Conservation (phyloP, 2,797 vertebrate genomes). For the Gallinago stenura region DNA sequence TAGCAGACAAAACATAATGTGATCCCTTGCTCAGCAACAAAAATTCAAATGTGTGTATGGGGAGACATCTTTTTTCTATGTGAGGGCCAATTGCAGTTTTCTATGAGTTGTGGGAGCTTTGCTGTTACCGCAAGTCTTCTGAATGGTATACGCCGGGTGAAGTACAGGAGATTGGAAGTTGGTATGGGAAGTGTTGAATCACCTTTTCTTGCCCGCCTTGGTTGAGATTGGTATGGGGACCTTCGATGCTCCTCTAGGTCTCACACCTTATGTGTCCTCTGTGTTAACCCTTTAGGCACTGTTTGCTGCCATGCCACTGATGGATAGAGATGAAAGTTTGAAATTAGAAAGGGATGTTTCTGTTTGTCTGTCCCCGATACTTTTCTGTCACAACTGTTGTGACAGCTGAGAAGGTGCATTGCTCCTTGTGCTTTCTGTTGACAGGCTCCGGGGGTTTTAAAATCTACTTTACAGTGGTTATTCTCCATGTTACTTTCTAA, state of each 20-base stretch:
- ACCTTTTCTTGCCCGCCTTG: neutral
- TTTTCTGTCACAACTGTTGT: no score
- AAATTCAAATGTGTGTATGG: neutral
- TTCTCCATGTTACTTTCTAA: neutral
- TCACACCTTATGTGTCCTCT: rapidly evolving
- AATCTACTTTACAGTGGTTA: neutral
- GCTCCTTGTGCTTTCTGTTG: neutral
- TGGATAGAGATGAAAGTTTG: neutral
- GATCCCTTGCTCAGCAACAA: neutral
- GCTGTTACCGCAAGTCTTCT: neutral
- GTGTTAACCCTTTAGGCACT: neutral
- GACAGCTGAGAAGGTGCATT: neutral
- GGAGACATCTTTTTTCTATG: neutral
- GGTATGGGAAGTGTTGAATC: rapidly evolving
- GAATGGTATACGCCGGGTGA: rapidly evolving
- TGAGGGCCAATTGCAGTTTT: neutral
- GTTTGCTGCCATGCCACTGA: neutral
- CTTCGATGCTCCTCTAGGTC: neutral
- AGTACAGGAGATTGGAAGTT: neutral
- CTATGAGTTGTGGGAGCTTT: neutral
- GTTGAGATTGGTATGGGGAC: rapidly evolving
- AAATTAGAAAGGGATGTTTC: neutral
- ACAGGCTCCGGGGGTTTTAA: neutral
- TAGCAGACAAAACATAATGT: neutral
- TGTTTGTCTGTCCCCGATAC: neutral